Evolutionary conservation across 2,797 vertebrate species (phyloP).

Genomic region (Hoplostethus mediterraneus): DNA sequence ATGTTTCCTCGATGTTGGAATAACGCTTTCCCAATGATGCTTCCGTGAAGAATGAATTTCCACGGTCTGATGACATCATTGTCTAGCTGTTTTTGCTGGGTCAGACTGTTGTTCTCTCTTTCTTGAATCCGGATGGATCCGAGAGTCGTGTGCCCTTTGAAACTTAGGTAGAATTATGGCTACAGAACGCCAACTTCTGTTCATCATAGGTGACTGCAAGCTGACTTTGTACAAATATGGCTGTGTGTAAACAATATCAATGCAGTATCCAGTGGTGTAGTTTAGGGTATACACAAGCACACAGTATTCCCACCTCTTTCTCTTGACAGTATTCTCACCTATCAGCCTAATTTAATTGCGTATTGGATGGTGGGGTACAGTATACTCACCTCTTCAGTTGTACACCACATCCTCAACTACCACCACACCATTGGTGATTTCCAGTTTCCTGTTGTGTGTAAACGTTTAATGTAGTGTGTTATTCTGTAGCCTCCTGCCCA

Average conservation of each 20-base stretch:
- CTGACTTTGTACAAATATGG: conserved; percentile 13
- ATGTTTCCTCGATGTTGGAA: background rate
- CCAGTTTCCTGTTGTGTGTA: conserved; percentile 5
- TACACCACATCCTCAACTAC: background rate
- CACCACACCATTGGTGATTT: conserved; percentile 13
- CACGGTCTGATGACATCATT: background rate
- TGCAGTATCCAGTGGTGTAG: conserved; percentile 37
- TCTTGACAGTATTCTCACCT: conserved; percentile 2
- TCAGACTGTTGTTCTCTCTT: conserved; percentile 38
- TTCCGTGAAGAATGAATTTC: conserved; percentile 6
- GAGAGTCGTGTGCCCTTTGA: conserved; percentile 20
- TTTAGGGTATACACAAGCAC: conserved; percentile 37
- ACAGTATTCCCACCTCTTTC: background rate
- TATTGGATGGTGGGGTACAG: background rate
- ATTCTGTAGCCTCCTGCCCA: conserved; percentile 19
- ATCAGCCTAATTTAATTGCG: too few species aligned
- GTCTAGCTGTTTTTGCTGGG: conserved; percentile 4
- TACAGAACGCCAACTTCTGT: background rate
- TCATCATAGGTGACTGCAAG: background rate
- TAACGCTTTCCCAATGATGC: background rate
- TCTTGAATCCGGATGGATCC: conserved; percentile 24
- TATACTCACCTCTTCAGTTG: conserved; percentile 7
- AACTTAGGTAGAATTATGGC: conserved; percentile 2
- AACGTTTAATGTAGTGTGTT: conserved; percentile 19
- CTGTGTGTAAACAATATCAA: conserved; percentile 10